Evolutionary conservation across 2,888 invertebrate genomes (phyloP).

Genomic region (Steinernema scapterisci): DNA sequence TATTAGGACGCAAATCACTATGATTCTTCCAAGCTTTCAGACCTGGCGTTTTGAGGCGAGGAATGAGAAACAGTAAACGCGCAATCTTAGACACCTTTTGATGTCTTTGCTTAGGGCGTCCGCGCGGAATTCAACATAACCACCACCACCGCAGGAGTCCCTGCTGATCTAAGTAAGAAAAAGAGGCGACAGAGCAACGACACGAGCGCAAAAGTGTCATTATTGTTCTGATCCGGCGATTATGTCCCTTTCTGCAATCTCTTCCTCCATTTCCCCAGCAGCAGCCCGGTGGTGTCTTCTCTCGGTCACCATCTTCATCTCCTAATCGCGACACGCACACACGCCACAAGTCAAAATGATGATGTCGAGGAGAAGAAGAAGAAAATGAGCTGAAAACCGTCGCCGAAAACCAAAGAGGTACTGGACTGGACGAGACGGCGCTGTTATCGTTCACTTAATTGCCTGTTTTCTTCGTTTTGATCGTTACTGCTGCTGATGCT

Average conservation of each 20-base stretch:
- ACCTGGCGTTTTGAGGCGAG: too few species aligned
- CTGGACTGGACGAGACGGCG: background rate
- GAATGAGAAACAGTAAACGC: too few species aligned
- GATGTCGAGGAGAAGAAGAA: too few species aligned
- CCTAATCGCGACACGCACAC: conserved; percentile 3
- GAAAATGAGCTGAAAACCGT: too few species aligned
- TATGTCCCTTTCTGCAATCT: conserved; percentile 29
- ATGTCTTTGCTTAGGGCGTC: too few species aligned
- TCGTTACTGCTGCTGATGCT: conserved; percentile 1
- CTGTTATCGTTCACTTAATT: conserved; percentile 29
- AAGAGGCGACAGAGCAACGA: conserved; percentile 4
- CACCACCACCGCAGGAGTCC: too few species aligned
- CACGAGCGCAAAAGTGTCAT: conserved; percentile 26
- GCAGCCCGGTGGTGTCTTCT: background rate
- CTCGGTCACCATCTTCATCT: background rate
- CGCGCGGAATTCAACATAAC: too few species aligned
- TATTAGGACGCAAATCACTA: too few species aligned
- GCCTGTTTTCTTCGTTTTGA: conserved; percentile 24
- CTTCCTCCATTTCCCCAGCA: conserved; percentile 6
- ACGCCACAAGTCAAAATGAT: background rate
- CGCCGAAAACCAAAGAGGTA: conserved; percentile 4
- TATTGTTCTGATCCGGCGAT: conserved; percentile 30
- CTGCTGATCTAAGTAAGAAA: background rate
- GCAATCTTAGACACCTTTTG: too few species aligned
- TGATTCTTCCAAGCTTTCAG: too few species aligned